Conservation (phyloP, 2,797 vertebrate genomes). For the Channallabes apus region DNA sequence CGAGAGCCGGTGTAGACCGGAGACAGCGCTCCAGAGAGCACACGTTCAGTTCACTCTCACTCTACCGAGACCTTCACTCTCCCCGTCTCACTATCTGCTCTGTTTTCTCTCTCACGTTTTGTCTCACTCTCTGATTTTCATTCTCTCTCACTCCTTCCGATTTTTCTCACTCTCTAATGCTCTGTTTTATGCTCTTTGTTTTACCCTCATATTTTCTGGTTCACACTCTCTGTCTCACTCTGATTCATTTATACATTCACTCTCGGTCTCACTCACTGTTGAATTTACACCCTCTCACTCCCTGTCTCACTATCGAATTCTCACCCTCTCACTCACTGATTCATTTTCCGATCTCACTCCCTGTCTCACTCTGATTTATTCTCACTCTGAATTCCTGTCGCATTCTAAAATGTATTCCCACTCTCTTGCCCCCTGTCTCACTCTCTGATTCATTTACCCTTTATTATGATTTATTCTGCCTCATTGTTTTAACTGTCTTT, state of each 20-base stretch:
- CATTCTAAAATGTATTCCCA: neutral
- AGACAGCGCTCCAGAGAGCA: constrained; percentile 35
- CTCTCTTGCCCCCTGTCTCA: neutral
- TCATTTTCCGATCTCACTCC: neutral
- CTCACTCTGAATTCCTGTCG: neutral
- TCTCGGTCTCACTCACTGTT: neutral
- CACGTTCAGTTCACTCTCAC: neutral
- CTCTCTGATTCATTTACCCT: neutral
- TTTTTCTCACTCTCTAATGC: neutral
- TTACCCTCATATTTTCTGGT: too few species aligned
- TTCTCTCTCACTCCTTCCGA: neutral
- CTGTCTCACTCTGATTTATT: neutral
- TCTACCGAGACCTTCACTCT: constrained; percentile 1
- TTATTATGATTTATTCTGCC: neutral
- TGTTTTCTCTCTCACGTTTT: neutral
- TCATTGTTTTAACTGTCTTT: neutral
- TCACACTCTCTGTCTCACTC: neutral
- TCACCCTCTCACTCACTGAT: neutral
- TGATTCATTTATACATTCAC: neutral
- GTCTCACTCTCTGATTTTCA: neutral
- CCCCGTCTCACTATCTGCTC: neutral
- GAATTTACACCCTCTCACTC: neutral
- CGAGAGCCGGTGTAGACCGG: constrained; percentile 41
- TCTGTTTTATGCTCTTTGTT: too few species aligned
- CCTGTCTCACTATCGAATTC: neutral